Percentiles rank a stretch among this genome's conserved stretches.
phyloP scores from a whole-genome alignment of 2,888 invertebrate species.

The Athetis lepigone region DNA sequence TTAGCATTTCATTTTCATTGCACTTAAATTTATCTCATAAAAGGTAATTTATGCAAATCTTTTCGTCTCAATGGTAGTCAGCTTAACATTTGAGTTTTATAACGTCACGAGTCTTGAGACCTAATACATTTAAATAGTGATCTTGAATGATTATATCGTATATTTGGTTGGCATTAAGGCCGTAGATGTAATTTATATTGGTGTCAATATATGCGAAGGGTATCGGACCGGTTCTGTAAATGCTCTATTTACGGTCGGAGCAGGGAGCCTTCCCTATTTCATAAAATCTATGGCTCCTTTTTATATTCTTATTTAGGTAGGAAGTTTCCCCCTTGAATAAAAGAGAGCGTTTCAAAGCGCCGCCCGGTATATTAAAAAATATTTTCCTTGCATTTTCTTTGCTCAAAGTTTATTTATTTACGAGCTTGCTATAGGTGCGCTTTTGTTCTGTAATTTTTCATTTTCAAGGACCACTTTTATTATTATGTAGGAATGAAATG shows the following conservation, averaged over 20 bases:
- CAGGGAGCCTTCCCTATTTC: constrained; percentile 62
- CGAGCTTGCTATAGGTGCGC: constrained; percentile 50
- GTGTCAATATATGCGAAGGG: constrained; percentile 47
- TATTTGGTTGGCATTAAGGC: constrained; percentile 32
- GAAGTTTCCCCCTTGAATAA: constrained; percentile 75
- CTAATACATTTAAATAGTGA: constrained; percentile 15
- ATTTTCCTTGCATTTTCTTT: constrained; percentile 69
- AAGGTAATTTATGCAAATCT: constrained; percentile 58
- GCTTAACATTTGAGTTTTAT: constrained; percentile 26
- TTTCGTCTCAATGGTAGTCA: constrained; percentile 25
- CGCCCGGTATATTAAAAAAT: constrained; percentile 76
- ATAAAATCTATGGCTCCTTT: constrained; percentile 69
- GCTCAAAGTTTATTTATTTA: constrained; percentile 65
- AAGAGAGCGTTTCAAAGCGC: constrained; percentile 71
- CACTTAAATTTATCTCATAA: constrained; percentile 59
- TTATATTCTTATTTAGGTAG: constrained; percentile 73
- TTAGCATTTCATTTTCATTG: constrained; percentile 65
- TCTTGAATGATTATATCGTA: constrained; percentile 23
- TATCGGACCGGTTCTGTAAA: constrained; percentile 51
- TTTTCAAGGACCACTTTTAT: constrained; percentile 41
- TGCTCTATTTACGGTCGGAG: constrained; percentile 56
- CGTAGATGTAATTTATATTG: constrained; percentile 43
- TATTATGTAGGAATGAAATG: constrained; percentile 29
- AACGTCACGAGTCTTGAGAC: constrained; percentile 20
- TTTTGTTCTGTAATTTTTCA: constrained; percentile 55